phyloP scores from a whole-genome alignment of 2,797 vertebrate genomes.

The Gambusia yucatana region DNA sequence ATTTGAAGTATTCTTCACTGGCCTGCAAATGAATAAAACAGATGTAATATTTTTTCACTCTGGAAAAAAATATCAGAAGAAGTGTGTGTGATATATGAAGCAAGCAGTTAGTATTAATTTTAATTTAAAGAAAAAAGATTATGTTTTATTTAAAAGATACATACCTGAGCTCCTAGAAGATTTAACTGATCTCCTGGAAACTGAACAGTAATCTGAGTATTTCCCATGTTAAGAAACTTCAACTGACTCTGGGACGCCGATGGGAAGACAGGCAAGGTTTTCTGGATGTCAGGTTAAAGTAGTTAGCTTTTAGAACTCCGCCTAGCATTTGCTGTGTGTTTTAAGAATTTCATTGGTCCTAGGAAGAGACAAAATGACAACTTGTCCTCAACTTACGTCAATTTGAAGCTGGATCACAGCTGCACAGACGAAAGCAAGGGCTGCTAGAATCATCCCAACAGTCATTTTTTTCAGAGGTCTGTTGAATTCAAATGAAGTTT shows the following conservation, averaged over 20 bases:
- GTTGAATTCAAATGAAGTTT: slow-evolving; percentile 37
- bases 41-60: not conserved
- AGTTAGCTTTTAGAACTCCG: slow-evolving; percentile 2
- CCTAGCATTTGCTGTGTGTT: not conserved
- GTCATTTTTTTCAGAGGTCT: slow-evolving; percentile 94
- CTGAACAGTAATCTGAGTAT: slow-evolving; percentile 42
- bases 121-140: not conserved
- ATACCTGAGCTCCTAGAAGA: slow-evolving; percentile 66
- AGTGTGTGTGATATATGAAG: not conserved
- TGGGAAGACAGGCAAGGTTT: slow-evolving; percentile 89
- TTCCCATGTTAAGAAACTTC: slow-evolving; percentile 86
- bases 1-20: slow-evolving; percentile 67
- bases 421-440: slow-evolving; percentile 90
- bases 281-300: slow-evolving; percentile 73
- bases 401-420: slow-evolving; percentile 90
- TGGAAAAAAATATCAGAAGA: not conserved
- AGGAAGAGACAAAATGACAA: not conserved
- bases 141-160: not conserved
- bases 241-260: slow-evolving; percentile 81
- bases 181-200: slow-evolving; percentile 18
- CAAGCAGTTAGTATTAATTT: not conserved
- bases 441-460: slow-evolving; percentile 92
- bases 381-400: slow-evolving; percentile 86
- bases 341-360: not conserved
- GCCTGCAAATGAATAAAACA: slow-evolving; percentile 59